These are phyloP conservation scores for Mellilla xanthometata DNA, from an alignment of 2,888 invertebrate species.

Conservation along the genomic window DNA sequence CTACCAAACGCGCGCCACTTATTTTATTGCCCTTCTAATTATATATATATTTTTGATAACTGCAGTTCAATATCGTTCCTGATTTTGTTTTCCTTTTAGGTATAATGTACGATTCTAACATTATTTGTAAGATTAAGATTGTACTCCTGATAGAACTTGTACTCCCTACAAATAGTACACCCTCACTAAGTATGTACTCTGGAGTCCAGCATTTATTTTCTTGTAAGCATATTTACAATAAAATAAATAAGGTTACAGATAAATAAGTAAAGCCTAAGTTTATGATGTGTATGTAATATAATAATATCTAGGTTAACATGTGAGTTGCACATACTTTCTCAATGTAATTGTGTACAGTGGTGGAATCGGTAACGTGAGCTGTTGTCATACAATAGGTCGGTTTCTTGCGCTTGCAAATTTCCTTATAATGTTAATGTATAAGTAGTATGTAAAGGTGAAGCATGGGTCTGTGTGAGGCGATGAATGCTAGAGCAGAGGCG, in stretches of 20 bases:
- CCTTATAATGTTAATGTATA: constrained; percentile 45
- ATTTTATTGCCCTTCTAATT: no score
- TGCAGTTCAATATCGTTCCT: no score
- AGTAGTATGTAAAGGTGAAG: constrained; percentile 68
- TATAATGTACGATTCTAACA: no score
- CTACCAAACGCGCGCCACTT: no score
- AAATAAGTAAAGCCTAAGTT: constrained; percentile 12
- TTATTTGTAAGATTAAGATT: no score
- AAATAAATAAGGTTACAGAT: constrained; percentile 12
- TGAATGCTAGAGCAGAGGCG: constrained; percentile 66
- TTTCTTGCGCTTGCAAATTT: constrained; percentile 67
- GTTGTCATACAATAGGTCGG: constrained; percentile 43
- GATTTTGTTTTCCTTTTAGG: no score
- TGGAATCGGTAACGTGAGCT: constrained; percentile 39
- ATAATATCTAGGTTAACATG: constrained; percentile 5
- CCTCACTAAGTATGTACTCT: neutral
- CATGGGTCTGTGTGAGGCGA: constrained; percentile 71
- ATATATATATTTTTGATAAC: no score
- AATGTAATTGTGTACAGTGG: constrained; percentile 15
- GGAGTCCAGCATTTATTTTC: constrained; percentile 20
- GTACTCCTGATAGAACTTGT: neutral
- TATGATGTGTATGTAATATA: constrained; percentile 10
- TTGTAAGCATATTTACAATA: constrained; percentile 12
- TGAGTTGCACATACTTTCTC: constrained; percentile 16
- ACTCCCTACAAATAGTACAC: neutral